A percentile compares a stretch with the other conserved stretches of the same genome.
Evolutionary conservation across 2,113 vertebrate genomes (phyloP).

Genomic region (Tinamus guttatus): DNA sequence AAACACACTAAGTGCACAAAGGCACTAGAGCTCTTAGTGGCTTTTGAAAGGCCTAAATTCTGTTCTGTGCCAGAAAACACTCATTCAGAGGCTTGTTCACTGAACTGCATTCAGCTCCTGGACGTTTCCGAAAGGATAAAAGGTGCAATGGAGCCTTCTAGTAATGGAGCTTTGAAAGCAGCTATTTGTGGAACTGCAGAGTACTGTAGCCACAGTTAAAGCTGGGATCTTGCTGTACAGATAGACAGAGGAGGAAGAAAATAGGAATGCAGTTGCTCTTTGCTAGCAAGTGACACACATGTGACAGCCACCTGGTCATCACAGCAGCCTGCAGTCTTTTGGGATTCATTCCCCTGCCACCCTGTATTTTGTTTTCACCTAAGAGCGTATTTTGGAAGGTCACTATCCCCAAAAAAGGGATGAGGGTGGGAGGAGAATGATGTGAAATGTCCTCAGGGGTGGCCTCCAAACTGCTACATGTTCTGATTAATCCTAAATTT

Average conservation of each 20-base stretch:
- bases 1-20: neutral
- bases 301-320: neutral
- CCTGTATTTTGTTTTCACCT: neutral
- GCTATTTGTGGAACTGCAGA: neutral
- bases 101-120: neutral
- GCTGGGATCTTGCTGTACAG: neutral
- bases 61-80: conserved; percentile 43
- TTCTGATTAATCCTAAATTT: neutral
- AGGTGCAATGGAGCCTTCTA: neutral
- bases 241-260: neutral
- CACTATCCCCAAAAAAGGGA: neutral
- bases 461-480: neutral
- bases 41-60: conserved; percentile 30
- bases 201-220: neutral
- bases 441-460: neutral
- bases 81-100: conserved; percentile 28
- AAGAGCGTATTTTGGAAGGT: neutral
- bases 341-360: neutral
- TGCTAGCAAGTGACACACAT: neutral
- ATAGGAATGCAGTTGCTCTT: neutral
- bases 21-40: neutral
- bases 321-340: neutral
- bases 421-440: neutral
- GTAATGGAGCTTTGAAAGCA: neutral
- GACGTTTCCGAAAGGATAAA: neutral